Base-by-base conservation (phyloP, 2,797 vertebrate species). In the Bryconaethiops microstoma region DNA sequence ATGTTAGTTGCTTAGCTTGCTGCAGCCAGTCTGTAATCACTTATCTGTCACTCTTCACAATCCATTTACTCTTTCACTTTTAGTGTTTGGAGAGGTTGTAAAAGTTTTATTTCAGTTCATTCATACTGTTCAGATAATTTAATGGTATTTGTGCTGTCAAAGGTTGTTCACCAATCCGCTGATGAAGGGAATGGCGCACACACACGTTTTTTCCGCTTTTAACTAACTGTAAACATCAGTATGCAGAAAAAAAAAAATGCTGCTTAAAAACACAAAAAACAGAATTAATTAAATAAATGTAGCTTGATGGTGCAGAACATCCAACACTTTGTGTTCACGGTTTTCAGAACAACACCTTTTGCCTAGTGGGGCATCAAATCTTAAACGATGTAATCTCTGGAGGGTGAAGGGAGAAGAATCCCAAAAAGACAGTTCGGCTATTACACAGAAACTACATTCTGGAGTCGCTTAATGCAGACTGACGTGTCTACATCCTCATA, bases 401-500 rank as follows among this genome's bases (percentile, higher is more conserved):
- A 39, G 35, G 13, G 59, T 29, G 3, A 25, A 13, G 21, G 42
- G 59, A 14, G 3, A 25, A 13, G 21, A n/a, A 25, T 23, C 23
- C 0, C 9, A 48, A 48, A 69, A 21, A 23, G 12, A 25, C 67
- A 45, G 12, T 10, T 54, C 7, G 35, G 16, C 17, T 75, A 21
- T 6, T 12, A 45, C 5, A 25, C 40, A 69, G n/a, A 57, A 73
- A 29, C 52, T 57, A 35, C 29, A 25, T n/a, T 42, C 2, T 25
- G 14, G 42, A 64, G 50, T 59, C 10, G 57, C 29, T 1, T n/a
- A 39, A 63, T 50, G 12, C 19, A 60, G 14, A 59, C 40, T 45
- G 71, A 29, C 17, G n/a, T 50, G 9, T 76, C 8, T 35, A 23
- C 60, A 42, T 72, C 21, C 59, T 16, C 73, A 71, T 75, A 62